Evolutionary conservation across 2,113 vertebrate genomes (phyloP).

Genomic region (Pomatostomus ruficeps): DNA sequence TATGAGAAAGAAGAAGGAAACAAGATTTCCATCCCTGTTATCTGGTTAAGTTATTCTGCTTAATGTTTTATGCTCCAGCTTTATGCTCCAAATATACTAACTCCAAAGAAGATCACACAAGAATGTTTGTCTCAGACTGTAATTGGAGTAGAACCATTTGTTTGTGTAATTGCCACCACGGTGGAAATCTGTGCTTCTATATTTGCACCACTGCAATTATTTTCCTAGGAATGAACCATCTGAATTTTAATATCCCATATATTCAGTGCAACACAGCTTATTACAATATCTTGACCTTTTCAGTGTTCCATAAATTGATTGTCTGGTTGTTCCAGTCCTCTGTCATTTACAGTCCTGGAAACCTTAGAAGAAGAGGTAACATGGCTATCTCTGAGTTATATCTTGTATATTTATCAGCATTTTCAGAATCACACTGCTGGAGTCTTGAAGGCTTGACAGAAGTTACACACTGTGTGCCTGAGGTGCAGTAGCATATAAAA

Average conservation of each 20-base stretch:
- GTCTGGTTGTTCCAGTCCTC: background rate
- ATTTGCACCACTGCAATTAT: background rate
- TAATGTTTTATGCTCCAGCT: background rate
- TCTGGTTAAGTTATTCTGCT: background rate
- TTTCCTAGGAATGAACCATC: background rate
- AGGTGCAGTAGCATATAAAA: background rate
- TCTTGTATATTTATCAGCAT: background rate
- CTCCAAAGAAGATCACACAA: background rate
- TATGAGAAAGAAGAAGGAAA: background rate
- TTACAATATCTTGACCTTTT: constrained; percentile 59
- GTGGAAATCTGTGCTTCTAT: background rate
- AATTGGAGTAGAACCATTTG: background rate
- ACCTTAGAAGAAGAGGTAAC: constrained; percentile 10
- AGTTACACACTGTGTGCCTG: background rate
- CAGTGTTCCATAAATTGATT: constrained; percentile 56
- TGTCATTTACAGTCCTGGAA: constrained; percentile 23
- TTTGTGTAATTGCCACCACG: background rate
- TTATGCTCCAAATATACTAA: background rate
- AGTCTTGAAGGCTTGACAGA: constrained; percentile 20
- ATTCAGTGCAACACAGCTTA: background rate
- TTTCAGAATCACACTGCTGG: background rate
- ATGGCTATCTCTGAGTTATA: background rate
- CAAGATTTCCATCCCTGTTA: background rate
- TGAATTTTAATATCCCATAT: background rate
- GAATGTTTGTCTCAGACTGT: background rate